Evolutionary conservation across 2,113 vertebrate species (phyloP), one percentile per base, ranked within the genome.

Genomic region (Strigops habroptila): DNA sequence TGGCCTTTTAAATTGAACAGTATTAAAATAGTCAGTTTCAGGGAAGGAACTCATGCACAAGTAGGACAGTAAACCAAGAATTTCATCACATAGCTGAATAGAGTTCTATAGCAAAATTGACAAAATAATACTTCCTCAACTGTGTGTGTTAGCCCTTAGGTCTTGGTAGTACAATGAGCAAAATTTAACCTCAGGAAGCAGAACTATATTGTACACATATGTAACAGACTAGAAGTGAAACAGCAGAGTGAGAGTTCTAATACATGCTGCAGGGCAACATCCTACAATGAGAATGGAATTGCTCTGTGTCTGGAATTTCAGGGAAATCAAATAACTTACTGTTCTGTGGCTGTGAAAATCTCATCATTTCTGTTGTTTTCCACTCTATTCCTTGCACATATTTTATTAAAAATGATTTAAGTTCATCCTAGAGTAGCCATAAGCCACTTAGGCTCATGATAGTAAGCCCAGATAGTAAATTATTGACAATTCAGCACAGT

Each of bases 261-360:
- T 96, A 78, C 23, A 68, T 93, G 95, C 96, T 96, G 93, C 37
- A 76, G 94, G 94, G 97, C 95, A 96, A 90, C 96, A 94, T 95
- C 71, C 18, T 91, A 41, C 74, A 83, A 70, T 87, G 85, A 93
- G 76, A 94, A 60, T 67, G 14, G 85, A 97, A 96, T 96, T 97
- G 88, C 64, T 95, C 87, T 97, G 48, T 4, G 22, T 90, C 79
- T 84, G 67, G 75, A 98, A 97, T 97, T 97, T 97, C 96, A 95
- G 64, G 64, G 82, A 97, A 98, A 97, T 96, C 91, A 96, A 97
- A 97, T 97, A 96, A 93, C 53, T 94, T 96, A 60, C 77, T 89
- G 71, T 91, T 93, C 68, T 25, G 3, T 88, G 63, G 51, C 92
- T 25, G 30, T 44, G 89, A 88, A 97, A 97, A 96, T 96, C 74